Base-by-base conservation (phyloP, 2,888 invertebrate species). In the Oligia strigilis region DNA sequence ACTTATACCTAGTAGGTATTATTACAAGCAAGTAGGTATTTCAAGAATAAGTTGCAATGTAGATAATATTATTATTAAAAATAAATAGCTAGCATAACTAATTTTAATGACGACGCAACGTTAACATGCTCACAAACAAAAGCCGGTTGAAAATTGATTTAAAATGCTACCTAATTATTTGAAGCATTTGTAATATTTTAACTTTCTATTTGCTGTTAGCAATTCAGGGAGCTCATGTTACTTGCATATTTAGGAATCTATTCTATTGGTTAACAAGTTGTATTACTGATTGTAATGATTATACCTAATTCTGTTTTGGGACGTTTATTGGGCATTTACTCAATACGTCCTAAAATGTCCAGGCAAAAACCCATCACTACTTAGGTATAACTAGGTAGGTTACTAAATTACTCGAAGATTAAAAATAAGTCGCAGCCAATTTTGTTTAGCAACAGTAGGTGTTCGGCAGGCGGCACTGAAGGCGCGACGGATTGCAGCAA, bases 401-500 rank as follows among this genome's bases (percentile, higher is more conserved):
- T 36, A 49, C 52, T 75, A 52, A 52, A 73, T 29, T 29, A 36
- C 36, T 46, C 17, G 13, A 76, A 49, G 58, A 19, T 13, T 60
- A 23, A 58, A 49, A 17, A 80, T 70, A 80, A 52, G 43, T 43
- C 43, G 13, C 43, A 62, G 9, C 43, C 17, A 66, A 65, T 67
- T 29, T 29, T 67, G 69, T 23, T 43, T 66, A 80, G 40, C 29
- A 81, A 65, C 64, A 58, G 23, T 66, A 40, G 17, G 0, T 3
- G 9, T 64, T 19, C n/a, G 58, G 58, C 40, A 6, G 58, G 23
- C n/a, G 65, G 58, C 46, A 6, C 66, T 66, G 29, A 43, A 52
- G 71, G 62, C 55, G 80, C 65, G 62, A 83, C 84, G 40, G 66
- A 67, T 84, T 84, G 79, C 60, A 78, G 66, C 66, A 71, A 55